Base-by-base conservation (phyloP, 2,797 vertebrate species). In the Chelon auratus region DNA sequence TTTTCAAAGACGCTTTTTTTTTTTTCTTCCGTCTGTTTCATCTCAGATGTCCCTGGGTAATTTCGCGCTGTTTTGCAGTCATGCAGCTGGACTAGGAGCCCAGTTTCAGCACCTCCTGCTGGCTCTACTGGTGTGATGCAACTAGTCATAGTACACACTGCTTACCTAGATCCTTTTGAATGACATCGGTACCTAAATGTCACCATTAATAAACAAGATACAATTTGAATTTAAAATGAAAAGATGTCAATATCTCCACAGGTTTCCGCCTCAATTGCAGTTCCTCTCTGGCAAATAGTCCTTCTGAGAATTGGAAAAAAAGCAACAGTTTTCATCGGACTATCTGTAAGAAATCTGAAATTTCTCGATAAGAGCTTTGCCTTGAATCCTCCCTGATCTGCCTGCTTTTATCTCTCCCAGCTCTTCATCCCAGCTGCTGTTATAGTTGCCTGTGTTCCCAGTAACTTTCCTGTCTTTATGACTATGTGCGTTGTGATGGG, bases 11-110 rank as follows among this genome's bases (percentile, higher is more conserved):
- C 17, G 1, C 43, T 9, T n/a, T 33, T 5, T 4, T 0, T n/a
- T 26, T 51, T 72, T 33, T 51, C 45, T 75, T 30, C 33, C 9
- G 11, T 74, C 40, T 77, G 24, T 82, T 69, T 63, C 1, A 1
- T 57, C 54, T 43, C 77, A 96, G 95, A 93, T 93, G 75, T 91
- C 91, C 42, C 91, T 94, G 78, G 92, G 93, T 62, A 95, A 94
- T 73, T 95, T 96, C 80, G 93, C 93, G 0, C 80, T 95, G 36
- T 95, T 95, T 71, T 95, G 93, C 75, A 94, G 89, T 61, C 92
- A 95, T 37, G 94, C 87, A 0, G 91, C 89, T 0, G 93, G 91
- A 17, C 81, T 93, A 36, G 90, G 91, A 0, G 74, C 83, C 59
- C 87, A 91, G 5, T 94, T 95, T 78, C 94, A 94, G 70, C 87